Base-by-base conservation (phyloP, 23 tunicate species). In the Aplidium turbinatum region DNA sequence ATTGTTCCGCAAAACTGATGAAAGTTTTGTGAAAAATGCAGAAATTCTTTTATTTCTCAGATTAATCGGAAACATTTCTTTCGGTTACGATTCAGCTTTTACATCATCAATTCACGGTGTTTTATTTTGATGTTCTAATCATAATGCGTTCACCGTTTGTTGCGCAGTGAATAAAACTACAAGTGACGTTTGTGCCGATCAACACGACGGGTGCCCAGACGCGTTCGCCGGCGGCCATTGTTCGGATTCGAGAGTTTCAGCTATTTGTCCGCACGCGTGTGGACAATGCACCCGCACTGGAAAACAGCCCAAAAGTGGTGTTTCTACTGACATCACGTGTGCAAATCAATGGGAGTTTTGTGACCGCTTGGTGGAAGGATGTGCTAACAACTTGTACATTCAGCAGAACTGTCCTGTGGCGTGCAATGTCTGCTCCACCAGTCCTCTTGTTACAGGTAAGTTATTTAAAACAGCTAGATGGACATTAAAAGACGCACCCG, bases 201-300 rank as follows among this genome's bases (percentile, higher is more conserved):
- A 70, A 34, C 62, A 88, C 70, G 34, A 51, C 18, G 71, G 70
- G 38, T 88, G 96, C 34, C 83, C 73, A 6, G 46, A 53, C 23
- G 96, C 79, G 19, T 16, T 19, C 9, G 83, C 87, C 4, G 51
- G 46, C 2, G 87, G 83, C 31, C 4, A 39, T 20, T 88, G 96
- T 60, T 31, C 73, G 26, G 87, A 81, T 68, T 33, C 46, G 20
- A 56, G 75, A 45, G 68, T 88, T 2, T 16, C 21, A 5, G 36
- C 50, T 3, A 20, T 76, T 18, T 88, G 96, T 57, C 87, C 83
- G 1, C 22, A 24, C 1, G 81, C 96, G 4, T 88, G 96, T 58
- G 39, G 55, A 21, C 23, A 30, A 19, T 88, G 96, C 65, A 46
- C 35, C 33, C 28, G 35, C 25, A 25, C 31, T 19, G 67, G 67